Conservation (phyloP, 2,888 invertebrate species). For the Tolmerus cingulatus region DNA sequence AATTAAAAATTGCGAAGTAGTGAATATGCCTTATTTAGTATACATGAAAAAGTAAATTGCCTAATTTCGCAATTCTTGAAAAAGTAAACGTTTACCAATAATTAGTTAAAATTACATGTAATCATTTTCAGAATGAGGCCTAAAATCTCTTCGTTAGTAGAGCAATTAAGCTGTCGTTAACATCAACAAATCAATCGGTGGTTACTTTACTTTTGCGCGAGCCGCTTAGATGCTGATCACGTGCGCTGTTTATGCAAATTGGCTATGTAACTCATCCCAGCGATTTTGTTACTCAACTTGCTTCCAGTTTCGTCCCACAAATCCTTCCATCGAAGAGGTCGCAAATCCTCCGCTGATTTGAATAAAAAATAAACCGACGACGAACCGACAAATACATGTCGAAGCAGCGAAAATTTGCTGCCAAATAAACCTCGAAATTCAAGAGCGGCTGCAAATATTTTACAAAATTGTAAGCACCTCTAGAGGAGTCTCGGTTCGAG, state of each 20-base stretch:
- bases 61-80: neutral
- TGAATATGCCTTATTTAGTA: neutral
- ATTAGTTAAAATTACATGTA: neutral
- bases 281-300: neutral
- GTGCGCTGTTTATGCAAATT: neutral
- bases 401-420: neutral
- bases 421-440: neutral
- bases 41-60: neutral
- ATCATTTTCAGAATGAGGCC: neutral
- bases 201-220: neutral
- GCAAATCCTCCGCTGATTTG: neutral
- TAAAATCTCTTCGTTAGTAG: neutral
- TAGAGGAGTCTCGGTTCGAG: neutral
- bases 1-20: neutral
- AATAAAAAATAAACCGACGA: neutral
- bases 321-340: neutral
- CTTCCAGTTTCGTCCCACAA: neutral
- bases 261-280: neutral
- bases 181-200: neutral
- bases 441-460: neutral
- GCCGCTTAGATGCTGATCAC: neutral
- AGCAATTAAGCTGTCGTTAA: neutral
- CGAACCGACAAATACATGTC: neutral
- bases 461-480: neutral
- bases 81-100: neutral